phyloP scores from a whole-genome alignment of 2,888 invertebrate species.

The Agrotis ipsilon region DNA sequence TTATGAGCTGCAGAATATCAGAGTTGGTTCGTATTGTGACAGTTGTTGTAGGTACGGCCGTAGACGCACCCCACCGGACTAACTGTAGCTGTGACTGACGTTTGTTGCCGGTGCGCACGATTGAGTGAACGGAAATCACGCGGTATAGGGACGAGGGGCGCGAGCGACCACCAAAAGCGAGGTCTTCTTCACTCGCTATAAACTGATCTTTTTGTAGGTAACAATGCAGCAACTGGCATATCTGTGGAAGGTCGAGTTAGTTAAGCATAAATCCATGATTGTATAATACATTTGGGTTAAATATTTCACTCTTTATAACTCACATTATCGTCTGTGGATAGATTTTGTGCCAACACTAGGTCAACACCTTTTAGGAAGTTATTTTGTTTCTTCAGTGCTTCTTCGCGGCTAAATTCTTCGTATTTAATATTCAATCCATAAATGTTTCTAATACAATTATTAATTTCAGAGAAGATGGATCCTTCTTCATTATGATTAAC shows the following conservation, averaged over 20 bases:
- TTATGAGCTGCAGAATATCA: conserved; percentile 59
- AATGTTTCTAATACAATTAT: conserved; percentile 33
- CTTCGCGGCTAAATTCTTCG: conserved; percentile 37
- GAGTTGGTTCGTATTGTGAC: conserved; percentile 56
- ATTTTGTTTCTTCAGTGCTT: conserved; percentile 6
- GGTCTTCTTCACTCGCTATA: conserved; percentile 54
- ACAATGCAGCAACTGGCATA: conserved; percentile 49
- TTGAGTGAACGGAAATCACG: conserved; percentile 44
- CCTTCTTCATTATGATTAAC: conserved; percentile 19
- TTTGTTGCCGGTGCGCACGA: conserved; percentile 28
- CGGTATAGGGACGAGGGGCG: conserved; percentile 50
- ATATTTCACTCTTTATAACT: conserved; percentile 9
- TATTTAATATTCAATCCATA: conserved; percentile 54
- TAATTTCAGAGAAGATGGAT: conserved; percentile 52
- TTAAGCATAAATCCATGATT: background rate
- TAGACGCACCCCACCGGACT: conserved; percentile 51
- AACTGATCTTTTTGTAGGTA: conserved; percentile 54
- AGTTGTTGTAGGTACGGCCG: conserved; percentile 42
- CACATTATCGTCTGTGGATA: conserved; percentile 60
- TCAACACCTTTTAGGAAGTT: conserved; percentile 48
- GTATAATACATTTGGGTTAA: background rate
- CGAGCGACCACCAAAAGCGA: background rate
- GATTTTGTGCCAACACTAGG: conserved; percentile 61
- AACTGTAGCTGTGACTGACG: conserved; percentile 56
- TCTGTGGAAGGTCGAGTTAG: conserved; percentile 34